Evolutionary conservation across 2,888 invertebrate genomes (phyloP).

Genomic region (Matsumyia berberina): DNA sequence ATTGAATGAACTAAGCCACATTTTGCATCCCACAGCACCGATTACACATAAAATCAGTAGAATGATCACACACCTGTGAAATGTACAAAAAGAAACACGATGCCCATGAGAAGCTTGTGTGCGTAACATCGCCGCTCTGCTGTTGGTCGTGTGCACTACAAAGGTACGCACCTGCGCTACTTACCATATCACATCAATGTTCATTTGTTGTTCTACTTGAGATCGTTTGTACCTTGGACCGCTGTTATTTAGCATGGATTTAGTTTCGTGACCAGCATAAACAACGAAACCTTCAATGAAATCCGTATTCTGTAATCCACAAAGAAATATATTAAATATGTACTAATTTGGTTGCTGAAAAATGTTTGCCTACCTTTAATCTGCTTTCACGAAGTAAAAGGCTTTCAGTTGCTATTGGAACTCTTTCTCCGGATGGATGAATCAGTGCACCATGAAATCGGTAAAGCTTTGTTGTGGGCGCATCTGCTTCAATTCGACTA

Average conservation of each 20-base stretch:
- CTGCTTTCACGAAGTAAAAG: constrained; percentile 96
- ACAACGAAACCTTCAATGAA: constrained; percentile 98
- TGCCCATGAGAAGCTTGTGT: constrained; percentile 11
- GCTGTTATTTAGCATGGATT: constrained; percentile 98
- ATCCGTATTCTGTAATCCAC: constrained; percentile 91
- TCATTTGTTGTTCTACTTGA: constrained; percentile 96
- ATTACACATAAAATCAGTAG: constrained; percentile 94
- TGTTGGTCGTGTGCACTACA: not conserved
- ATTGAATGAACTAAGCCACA: constrained; percentile 88
- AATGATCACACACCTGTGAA: constrained; percentile 91
- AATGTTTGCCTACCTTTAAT: constrained; percentile 86
- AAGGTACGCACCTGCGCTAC: constrained; percentile 84
- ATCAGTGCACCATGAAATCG: constrained; percentile 95
- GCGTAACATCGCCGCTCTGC: not conserved
- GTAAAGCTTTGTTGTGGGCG: constrained; percentile 97
- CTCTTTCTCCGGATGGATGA: constrained; percentile 90
- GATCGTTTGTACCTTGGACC: constrained; percentile 97
- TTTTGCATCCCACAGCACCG: constrained; percentile 95
- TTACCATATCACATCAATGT: constrained; percentile 98
- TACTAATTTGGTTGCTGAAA: not conserved
- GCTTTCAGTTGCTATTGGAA: constrained; percentile 95
- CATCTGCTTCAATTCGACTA: constrained; percentile 95
- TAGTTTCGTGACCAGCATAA: constrained; percentile 98
- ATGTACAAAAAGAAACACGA: constrained; percentile 7
- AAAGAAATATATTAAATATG: constrained; percentile 17